Conservation (phyloP, 1,140 invertebrate species). For the Melanaphis sacchari region DNA sequence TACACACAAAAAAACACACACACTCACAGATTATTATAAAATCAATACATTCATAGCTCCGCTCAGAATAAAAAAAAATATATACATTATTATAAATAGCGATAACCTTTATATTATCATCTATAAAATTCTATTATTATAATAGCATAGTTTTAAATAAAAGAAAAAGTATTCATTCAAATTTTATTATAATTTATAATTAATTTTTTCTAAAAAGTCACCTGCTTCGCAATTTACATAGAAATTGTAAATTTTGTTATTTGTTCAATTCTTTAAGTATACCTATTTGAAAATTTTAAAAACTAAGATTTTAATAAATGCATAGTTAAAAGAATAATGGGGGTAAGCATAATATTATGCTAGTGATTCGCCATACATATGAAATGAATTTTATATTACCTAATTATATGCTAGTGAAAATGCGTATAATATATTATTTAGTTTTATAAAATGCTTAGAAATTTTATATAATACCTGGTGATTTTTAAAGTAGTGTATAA, state of each 20-base stretch:
- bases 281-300: background rate
- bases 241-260: background rate
- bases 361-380: background rate
- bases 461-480: no score
- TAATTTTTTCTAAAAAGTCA: background rate
- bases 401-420: no score
- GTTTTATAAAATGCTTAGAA: no score
- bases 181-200: background rate
- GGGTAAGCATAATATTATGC: background rate
- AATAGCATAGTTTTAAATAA: background rate
- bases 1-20: no score
- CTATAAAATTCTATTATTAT: no score
- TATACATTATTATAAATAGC: background rate
- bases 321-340: background rate
- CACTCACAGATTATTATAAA: no score
- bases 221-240: background rate
- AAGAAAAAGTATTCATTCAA: background rate
- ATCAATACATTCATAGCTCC: no score
- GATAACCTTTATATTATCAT: background rate
- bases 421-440: no score
- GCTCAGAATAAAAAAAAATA: no score
- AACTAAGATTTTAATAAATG: background rate
- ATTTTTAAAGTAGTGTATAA: no score
- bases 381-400: background rate
- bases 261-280: background rate